Conservation (phyloP, 2,797 vertebrate genomes). For the Hephaestus fuliginosus region DNA sequence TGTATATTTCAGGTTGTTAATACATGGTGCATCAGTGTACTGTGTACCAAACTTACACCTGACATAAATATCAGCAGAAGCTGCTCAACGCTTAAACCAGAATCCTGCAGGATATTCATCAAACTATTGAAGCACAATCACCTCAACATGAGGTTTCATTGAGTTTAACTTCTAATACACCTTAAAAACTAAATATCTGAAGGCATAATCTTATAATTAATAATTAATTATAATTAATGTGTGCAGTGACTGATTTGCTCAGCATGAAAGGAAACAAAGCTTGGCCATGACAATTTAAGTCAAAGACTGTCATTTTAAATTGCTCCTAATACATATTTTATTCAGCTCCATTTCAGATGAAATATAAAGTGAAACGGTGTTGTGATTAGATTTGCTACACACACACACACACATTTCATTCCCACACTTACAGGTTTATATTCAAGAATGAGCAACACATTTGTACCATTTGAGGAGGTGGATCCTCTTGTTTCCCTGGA, state of each 20-base stretch:
- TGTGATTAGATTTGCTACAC: not conserved
- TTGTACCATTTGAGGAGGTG: conserved; percentile 97
- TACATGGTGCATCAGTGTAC: not conserved
- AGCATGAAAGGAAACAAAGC: not conserved
- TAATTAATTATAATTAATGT: not conserved
- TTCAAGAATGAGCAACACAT: not conserved
- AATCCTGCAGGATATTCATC: not conserved
- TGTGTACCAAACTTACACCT: not conserved
- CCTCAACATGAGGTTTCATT: not conserved
- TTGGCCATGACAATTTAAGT: not conserved
- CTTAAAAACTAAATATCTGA: not conserved
- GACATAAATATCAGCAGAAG: not conserved
- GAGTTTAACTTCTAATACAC: not conserved
- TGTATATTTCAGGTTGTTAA: not conserved
- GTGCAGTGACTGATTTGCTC: not conserved
- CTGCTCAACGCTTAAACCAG: not conserved
- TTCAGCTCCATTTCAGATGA: not conserved
- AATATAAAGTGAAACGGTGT: not conserved
- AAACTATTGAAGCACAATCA: not conserved
- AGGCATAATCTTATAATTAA: not conserved
- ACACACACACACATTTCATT: not conserved
- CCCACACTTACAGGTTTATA: not conserved
- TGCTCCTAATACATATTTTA: not conserved
- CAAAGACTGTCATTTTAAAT: conserved; percentile 12
- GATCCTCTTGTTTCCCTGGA: conserved; percentile 99